Conservation (phyloP, 2,113 vertebrate genomes). For the Triplophysa tibetana region DNA sequence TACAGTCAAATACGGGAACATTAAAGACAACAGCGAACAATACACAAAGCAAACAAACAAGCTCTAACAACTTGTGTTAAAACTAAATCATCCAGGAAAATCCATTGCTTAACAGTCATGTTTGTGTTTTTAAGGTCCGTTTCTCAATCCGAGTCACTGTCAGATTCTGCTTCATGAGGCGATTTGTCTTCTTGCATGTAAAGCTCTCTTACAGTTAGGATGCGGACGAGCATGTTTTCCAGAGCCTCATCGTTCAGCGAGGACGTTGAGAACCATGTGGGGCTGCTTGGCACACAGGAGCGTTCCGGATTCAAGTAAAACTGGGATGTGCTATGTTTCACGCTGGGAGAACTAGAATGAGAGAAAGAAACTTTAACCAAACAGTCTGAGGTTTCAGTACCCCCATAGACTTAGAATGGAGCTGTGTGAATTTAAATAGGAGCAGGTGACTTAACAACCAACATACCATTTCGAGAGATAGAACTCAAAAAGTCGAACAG, state of each 20-base stretch:
- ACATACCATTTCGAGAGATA: slow-evolving; percentile 93
- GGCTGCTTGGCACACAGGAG: slow-evolving; percentile 94
- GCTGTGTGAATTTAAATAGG: neutral
- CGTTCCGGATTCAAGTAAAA: slow-evolving; percentile 97
- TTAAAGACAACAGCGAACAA: too few relatives aligned
- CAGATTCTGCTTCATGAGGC: neutral
- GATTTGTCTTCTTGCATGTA: slow-evolving; percentile 78
- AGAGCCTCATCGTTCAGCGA: slow-evolving; percentile 86
- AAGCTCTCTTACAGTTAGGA: slow-evolving; percentile 91
- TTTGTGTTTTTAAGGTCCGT: neutral
- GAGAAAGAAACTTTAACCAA: neutral
- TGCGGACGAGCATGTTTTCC: slow-evolving; percentile 93
- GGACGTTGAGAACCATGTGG: slow-evolving; percentile 92
- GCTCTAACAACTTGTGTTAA: too few relatives aligned
- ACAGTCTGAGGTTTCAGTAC: too few relatives aligned
- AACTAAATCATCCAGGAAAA: too few relatives aligned
- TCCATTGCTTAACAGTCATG: neutral
- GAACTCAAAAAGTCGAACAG: slow-evolving; percentile 95
- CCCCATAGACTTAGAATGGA: neutral
- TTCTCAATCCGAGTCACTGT: slow-evolving; percentile 37
- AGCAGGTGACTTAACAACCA: neutral
- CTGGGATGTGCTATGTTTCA: slow-evolving; percentile 91
- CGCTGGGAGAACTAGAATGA: slow-evolving; percentile 83
- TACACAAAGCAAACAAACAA: too few relatives aligned
- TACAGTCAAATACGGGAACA: too few relatives aligned